These are phyloP conservation scores for Whitmania pigra DNA, from an alignment of 1,140 invertebrate species.

Conservation along the genomic window DNA sequence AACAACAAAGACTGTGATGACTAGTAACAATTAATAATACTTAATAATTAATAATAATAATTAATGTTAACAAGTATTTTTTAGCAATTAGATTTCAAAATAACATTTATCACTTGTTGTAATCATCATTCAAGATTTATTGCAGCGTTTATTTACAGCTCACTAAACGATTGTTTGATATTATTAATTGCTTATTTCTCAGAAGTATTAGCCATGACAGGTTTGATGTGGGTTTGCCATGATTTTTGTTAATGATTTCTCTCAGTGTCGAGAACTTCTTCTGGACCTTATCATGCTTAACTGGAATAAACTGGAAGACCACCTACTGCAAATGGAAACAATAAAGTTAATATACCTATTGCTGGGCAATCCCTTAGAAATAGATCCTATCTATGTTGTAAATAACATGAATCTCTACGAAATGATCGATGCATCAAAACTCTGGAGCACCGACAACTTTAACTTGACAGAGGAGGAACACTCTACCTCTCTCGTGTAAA, in stretches of 20 bases:
- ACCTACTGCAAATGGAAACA: not conserved
- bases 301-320: not conserved
- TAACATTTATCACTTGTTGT: too few species aligned
- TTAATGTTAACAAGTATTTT: too few species aligned
- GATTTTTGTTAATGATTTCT: not conserved
- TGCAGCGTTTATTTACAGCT: too few species aligned
- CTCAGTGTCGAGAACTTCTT: not conserved
- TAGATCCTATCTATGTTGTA: not conserved
- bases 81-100: too few species aligned
- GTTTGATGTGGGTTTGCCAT: not conserved
- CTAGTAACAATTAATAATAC: too few species aligned
- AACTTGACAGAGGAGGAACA: conserved; percentile 3
- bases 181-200: too few species aligned
- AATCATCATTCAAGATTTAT: too few species aligned
- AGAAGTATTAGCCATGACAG: not conserved
- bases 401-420: not conserved
- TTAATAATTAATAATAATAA: too few species aligned
- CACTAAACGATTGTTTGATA: too few species aligned
- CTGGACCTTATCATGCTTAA: not conserved
- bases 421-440: not conserved
- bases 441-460: not conserved
- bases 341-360: conserved; percentile 3
- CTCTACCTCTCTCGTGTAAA: too few species aligned
- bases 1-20: too few species aligned
- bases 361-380: not conserved